These are phyloP conservation scores for Drosophila austrosaltans DNA, from an alignment of 2,888 invertebrate species.

Conservation along the genomic window DNA sequence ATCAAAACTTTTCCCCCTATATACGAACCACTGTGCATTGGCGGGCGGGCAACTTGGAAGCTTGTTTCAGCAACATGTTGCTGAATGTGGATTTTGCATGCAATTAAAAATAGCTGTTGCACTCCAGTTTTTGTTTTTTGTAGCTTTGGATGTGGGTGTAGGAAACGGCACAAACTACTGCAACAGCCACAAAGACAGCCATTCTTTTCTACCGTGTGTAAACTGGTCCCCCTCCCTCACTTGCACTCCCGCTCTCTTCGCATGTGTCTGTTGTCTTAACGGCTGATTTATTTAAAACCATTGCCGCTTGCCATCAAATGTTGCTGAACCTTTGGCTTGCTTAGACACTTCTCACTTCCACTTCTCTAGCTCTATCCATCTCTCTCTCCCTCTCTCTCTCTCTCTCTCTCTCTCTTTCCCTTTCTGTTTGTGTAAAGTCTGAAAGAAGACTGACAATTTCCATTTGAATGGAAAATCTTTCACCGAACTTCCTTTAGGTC, in stretches of 20 bases:
- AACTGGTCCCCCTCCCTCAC: slow-evolving; percentile 9
- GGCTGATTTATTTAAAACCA: slow-evolving; percentile 74
- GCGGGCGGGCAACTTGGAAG: slow-evolving; percentile 8
- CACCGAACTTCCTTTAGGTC: slow-evolving; percentile 38
- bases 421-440: slow-evolving; percentile 17
- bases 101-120: slow-evolving; percentile 70
- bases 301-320: slow-evolving; percentile 63
- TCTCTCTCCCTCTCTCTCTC: background rate
- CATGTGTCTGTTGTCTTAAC: slow-evolving; percentile 41
- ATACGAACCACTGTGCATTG: background rate
- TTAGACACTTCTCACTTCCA: slow-evolving; percentile 29
- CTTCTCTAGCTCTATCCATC: slow-evolving; percentile 37
- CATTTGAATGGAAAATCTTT: slow-evolving; percentile 25
- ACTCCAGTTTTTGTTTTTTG: slow-evolving; percentile 60
- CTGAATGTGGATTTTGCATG: slow-evolving; percentile 64
- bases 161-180: slow-evolving; percentile 29
- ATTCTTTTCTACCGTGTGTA: slow-evolving; percentile 57
- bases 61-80: slow-evolving; percentile 58
- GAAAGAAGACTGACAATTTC: slow-evolving; percentile 30
- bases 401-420: slow-evolving; percentile 38
- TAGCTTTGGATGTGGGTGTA: slow-evolving; percentile 58
- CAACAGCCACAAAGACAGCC: slow-evolving; percentile 61
- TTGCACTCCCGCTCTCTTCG: background rate
- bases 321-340: slow-evolving; percentile 73
- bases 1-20: background rate